These are phyloP conservation scores for Melanotaenia nigrans DNA, from an alignment of 2,797 vertebrate species.

Conservation along the genomic window DNA sequence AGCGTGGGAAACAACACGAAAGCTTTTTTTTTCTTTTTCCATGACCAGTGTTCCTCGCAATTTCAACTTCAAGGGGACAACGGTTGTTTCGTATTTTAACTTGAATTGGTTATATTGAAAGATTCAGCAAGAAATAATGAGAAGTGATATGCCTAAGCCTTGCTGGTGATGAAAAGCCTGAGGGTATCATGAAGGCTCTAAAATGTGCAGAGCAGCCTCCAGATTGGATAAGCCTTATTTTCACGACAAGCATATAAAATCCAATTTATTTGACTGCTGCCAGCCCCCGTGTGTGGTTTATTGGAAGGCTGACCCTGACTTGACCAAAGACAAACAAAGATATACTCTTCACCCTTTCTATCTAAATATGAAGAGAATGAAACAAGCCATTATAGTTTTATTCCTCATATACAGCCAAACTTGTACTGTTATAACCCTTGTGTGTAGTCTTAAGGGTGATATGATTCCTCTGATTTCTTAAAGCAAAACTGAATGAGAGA, in stretches of 20 bases:
- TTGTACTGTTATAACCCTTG: slow-evolving; percentile 37
- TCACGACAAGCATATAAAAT: slow-evolving; percentile 72
- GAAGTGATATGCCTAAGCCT: slow-evolving; percentile 78
- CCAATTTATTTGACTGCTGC: slow-evolving; percentile 68
- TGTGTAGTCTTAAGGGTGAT: slow-evolving; percentile 56
- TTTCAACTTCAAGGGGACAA: slow-evolving; percentile 66
- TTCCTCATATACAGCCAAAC: slow-evolving; percentile 45
- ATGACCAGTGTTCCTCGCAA: slow-evolving; percentile 40
- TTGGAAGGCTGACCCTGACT: slow-evolving; percentile 67
- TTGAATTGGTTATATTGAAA: slow-evolving; percentile 77
- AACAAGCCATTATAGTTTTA: slow-evolving; percentile 58
- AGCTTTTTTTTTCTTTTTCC: slow-evolving; percentile 28
- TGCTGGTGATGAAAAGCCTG: slow-evolving; percentile 77
- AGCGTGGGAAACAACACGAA: slow-evolving; percentile 57
- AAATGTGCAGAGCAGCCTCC: slow-evolving; percentile 70
- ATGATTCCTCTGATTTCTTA: slow-evolving; percentile 52
- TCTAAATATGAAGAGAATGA: slow-evolving; percentile 54
- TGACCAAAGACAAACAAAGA: slow-evolving; percentile 69
- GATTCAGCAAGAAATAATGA: slow-evolving; percentile 80
- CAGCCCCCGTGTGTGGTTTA: slow-evolving; percentile 58
- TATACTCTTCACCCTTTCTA: slow-evolving; percentile 49
- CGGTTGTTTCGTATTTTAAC: slow-evolving; percentile 63
- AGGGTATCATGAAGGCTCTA: slow-evolving; percentile 73
- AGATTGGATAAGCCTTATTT: slow-evolving; percentile 72
- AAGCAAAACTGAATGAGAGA: slow-evolving; percentile 29